Base-by-base conservation (phyloP, 2,797 vertebrate genomes). In the Dallia pectoralis region DNA sequence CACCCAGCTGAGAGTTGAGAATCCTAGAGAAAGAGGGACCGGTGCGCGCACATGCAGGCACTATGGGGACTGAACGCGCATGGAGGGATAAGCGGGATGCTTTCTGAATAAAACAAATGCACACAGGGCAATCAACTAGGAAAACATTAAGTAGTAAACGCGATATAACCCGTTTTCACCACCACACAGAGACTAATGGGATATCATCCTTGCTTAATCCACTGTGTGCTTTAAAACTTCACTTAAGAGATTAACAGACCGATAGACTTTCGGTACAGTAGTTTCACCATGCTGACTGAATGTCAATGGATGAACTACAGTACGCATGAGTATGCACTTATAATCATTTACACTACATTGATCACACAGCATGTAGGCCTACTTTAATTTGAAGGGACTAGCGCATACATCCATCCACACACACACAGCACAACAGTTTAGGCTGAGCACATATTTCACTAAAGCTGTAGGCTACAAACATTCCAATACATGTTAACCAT, bases 141-240 rank as follows among this genome's bases (percentile, higher is more conserved):
- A 29, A 29, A 14, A 48, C 12, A 11, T 49, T 16, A 61, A 33
- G 4, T 6, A 19, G 16, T 14, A 14, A 62, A 75, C 49, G 6
- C 15, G 22, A n/a, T 12, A 3, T 25, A 18, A 47, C 33, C 51
- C 27, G 47, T 77, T 77, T 69, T 59, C 72, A 68, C 27, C 67
- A 49, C 44, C 48, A 47, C 72, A 33, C 71, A 6, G 18, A 15
- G 72, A 69, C 73, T 80, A 79, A 80, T 53, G 68, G 71, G 71
- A 76, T 78, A 64, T 70, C 68, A 71, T 14, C 70, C 40, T 49
- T 0, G 1, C 30, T 56, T 82, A 75, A 86, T 83, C 80, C 73
- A 68, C 77, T 51, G 30, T 84, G 67, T 68, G 79, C 87, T 88
- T 82, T 78, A 65, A 89, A 89, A 90, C 87, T 86, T 87, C 80